Conservation (phyloP, 2,888 invertebrate species). For the Microplitis deprimator region DNA sequence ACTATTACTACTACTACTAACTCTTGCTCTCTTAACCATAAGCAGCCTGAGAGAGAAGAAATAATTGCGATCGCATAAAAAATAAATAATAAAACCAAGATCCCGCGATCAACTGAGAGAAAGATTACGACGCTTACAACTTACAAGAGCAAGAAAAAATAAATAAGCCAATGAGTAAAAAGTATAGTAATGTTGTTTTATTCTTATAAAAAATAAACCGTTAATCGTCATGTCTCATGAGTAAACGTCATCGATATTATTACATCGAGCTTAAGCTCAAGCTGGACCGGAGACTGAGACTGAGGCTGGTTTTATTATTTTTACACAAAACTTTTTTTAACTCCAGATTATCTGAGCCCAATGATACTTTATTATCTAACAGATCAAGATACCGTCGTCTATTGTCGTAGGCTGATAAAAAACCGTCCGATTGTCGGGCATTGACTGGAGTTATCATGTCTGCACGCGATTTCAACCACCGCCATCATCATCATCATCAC, state of each 20-base stretch:
- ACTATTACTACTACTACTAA: too few relatives aligned
- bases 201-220: not conserved
- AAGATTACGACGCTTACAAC: not conserved
- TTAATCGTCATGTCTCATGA: not conserved
- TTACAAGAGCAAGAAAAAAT: not conserved
- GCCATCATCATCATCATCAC: not conserved
- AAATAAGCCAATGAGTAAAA: too few relatives aligned
- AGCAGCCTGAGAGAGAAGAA: not conserved
- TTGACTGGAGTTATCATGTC: not conserved
- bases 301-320: too few relatives aligned
- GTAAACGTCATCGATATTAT: not conserved
- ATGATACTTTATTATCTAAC: too few relatives aligned
- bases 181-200: too few relatives aligned
- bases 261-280: not conserved
- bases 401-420: not conserved
- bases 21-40: not conserved
- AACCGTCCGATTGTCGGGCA: constrained; percentile 7
- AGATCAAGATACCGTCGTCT: not conserved
- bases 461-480: not conserved
- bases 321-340: too few relatives aligned
- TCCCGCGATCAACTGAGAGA: not conserved
- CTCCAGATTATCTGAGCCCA: too few relatives aligned
- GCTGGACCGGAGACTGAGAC: not conserved
- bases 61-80: not conserved
- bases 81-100: not conserved